Evolutionary conservation across 2,888 invertebrate genomes (phyloP).

Genomic region (Acanthosoma haemorrhoidale): DNA sequence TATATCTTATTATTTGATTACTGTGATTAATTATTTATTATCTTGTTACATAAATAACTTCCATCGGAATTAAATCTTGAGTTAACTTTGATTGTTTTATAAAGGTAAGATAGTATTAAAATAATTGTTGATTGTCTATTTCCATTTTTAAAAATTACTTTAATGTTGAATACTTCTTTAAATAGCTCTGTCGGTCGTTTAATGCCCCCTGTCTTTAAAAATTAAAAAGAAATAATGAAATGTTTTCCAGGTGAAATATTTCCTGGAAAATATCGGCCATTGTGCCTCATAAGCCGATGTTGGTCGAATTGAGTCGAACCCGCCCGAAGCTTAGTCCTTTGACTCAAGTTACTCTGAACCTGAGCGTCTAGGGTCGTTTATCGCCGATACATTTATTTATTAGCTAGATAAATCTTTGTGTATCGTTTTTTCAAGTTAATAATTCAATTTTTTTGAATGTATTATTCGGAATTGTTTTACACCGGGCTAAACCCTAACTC

Average conservation of each 20-base stretch:
- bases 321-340: conserved; percentile 11
- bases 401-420: background rate
- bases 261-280: conserved; percentile 26
- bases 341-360: conserved; percentile 15
- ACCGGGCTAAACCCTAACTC: background rate
- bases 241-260: conserved; percentile 17
- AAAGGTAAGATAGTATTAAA: no score
- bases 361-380: background rate
- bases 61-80: no score
- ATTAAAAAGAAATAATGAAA: no score
- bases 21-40: no score
- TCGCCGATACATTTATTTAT: background rate
- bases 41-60: no score
- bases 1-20: background rate
- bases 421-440: background rate
- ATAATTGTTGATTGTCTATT: no score
- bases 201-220: no score
- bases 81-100: no score
- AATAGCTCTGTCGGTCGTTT: no score
- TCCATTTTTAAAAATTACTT: no score
- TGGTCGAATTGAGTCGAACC: background rate
- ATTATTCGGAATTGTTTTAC: background rate
- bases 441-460: background rate
- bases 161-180: no score
- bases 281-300: conserved; percentile 18